These are phyloP conservation scores for Hecatera dysodea DNA, from an alignment of 2,888 invertebrate species.

Conservation along the genomic window DNA sequence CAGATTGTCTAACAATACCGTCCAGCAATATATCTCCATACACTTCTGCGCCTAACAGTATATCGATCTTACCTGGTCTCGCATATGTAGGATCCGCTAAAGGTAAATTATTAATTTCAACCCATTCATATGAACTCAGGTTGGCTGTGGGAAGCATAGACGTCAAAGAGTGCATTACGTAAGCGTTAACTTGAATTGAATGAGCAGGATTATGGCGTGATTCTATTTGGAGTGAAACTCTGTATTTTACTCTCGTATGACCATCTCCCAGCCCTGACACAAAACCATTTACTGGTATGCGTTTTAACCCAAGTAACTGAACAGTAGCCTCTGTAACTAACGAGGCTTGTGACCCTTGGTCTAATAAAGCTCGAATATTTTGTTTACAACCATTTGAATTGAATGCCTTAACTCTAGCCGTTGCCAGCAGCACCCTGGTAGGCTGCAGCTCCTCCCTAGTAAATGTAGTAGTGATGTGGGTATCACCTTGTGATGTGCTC, in stretches of 20 bases:
- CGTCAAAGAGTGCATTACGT: not conserved
- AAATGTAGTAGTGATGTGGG: no score
- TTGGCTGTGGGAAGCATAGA: no score
- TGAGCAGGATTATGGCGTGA: slow-evolving; percentile 11
- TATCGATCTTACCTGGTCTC: no score
- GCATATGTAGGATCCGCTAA: no score
- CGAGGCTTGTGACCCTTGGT: slow-evolving; percentile 31
- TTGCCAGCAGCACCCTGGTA: no score
- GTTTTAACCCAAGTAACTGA: slow-evolving; percentile 4
- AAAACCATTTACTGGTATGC: slow-evolving; percentile 14
- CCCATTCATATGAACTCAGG: no score
- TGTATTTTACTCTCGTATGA: slow-evolving; percentile 9
- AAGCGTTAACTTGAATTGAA: not conserved
- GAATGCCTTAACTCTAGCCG: no score
- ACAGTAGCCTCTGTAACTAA: slow-evolving; percentile 20
- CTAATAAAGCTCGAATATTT: slow-evolving; percentile 18
- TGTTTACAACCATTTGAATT: slow-evolving; percentile 10
- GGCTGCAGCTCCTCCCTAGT: no score
- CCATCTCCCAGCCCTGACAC: slow-evolving; percentile 1
- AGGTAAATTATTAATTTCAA: not conserved
- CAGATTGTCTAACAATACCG: no score
- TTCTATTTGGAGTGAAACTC: slow-evolving; percentile 17
- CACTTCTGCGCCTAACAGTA: no score
- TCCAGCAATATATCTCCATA: no score
- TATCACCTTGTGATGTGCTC: no score